phyloP scores from a whole-genome alignment of 2,888 invertebrate genomes.

The Macrosiphum euphorbiae region DNA sequence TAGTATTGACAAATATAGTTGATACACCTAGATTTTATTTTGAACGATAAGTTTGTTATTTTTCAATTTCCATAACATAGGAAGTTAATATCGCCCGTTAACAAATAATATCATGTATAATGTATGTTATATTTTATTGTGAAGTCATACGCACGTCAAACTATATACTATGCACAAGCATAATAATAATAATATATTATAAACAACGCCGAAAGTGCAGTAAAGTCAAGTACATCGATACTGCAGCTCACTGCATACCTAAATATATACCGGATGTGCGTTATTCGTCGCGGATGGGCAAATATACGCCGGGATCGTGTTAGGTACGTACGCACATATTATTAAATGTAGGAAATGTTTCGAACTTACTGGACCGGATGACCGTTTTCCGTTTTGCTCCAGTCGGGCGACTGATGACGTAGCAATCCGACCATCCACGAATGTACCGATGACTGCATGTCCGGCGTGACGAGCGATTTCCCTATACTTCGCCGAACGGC shows the following conservation, averaged over 20 bases:
- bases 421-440: constrained; percentile 15
- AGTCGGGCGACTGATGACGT: neutral
- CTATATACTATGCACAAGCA: neutral
- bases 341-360: constrained; percentile 26
- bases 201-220: neutral
- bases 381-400: constrained; percentile 46
- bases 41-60: neutral
- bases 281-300: constrained; percentile 42
- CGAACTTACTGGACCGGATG: constrained; percentile 48
- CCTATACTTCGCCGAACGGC: neutral
- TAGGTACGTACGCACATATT: neutral
- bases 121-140: neutral
- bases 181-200: no score
- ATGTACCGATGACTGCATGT: neutral
- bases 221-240: neutral
- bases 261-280: neutral
- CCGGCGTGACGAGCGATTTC: constrained; percentile 50
- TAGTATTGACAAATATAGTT: neutral
- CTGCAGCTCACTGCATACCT: neutral
- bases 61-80: neutral
- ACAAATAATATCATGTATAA: neutral
- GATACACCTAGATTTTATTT: neutral
- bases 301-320: neutral
- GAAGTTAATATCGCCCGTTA: neutral
- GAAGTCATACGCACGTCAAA: neutral